A percentile compares a stretch with the other conserved stretches of the same genome.
Evolutionary conservation across 2,797 vertebrate genomes (phyloP).

Genomic region (Rhodeus uyekii): DNA sequence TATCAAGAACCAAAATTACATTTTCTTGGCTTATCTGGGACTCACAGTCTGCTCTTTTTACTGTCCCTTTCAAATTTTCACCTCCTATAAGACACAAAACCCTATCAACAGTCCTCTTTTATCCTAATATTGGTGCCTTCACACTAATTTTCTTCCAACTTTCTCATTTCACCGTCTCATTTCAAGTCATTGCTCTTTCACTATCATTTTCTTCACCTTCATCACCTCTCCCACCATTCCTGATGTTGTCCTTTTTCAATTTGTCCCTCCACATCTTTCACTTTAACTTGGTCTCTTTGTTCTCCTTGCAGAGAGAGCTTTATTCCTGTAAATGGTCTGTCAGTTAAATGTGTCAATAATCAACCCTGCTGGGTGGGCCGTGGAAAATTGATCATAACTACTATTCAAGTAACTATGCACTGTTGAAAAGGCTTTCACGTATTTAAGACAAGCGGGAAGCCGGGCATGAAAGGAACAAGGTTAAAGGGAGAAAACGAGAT

Average conservation of each 20-base stretch:
- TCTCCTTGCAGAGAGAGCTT: neutral
- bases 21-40: constrained; percentile 40
- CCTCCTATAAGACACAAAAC: constrained; percentile 12
- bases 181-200: constrained; percentile 12
- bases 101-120: constrained; percentile 13
- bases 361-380: constrained; percentile 20
- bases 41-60: neutral
- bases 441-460: constrained; percentile 1
- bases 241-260: constrained; percentile 22
- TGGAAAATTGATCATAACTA: constrained; percentile 23
- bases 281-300: constrained; percentile 3
- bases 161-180: constrained; percentile 23
- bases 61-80: neutral
- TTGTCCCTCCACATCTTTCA: neutral
- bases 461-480: neutral
- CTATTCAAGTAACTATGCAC: neutral
- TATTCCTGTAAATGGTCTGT: constrained; percentile 6
- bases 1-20: constrained; percentile 17
- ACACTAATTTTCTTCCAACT: constrained; percentile 31
- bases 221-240: constrained; percentile 3
- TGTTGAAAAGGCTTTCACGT: neutral
- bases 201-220: constrained; percentile 13
- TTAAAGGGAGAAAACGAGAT: neutral
- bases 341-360: constrained; percentile 12
- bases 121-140: constrained; percentile 21